A percentile compares a stretch with the other conserved stretches of the same genome.
Evolutionary conservation across 1,140 invertebrate species (phyloP).

Genomic region (Lucilia cuprina): DNA sequence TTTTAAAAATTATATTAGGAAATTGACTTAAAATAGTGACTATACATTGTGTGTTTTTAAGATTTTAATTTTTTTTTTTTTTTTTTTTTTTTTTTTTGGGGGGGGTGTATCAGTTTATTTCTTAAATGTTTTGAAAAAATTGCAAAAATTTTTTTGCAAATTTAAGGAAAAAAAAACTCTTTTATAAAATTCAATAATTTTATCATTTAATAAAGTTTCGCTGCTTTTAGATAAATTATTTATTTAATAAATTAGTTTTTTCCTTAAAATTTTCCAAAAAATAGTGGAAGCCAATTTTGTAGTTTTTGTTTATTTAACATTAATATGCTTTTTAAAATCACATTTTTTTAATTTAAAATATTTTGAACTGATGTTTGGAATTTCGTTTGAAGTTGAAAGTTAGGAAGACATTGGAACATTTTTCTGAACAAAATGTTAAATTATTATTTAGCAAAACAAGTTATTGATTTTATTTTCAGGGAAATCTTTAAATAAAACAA

Average conservation of each 20-base stretch:
- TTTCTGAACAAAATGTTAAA: background rate
- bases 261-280: background rate
- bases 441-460: background rate
- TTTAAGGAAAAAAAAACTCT: background rate
- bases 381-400: too few relatives aligned
- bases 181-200: background rate
- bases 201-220: background rate
- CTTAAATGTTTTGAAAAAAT: background rate
- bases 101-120: background rate
- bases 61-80: background rate
- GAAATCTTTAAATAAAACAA: constrained; percentile 50
- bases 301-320: background rate
- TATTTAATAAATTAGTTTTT: background rate
- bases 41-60: constrained; percentile 25
- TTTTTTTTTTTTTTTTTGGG: background rate
- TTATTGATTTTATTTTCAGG: constrained; percentile 37
- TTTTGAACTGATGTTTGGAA: background rate
- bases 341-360: background rate
- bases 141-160: background rate
- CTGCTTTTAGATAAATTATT: constrained; percentile 10
- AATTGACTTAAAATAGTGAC: constrained; percentile 34
- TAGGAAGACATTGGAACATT: too few relatives aligned
- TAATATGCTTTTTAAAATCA: background rate
- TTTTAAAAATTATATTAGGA: constrained; percentile 18
- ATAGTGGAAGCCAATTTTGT: background rate